Evolutionary conservation across 2,113 vertebrate species (phyloP).

Genomic region (Raja brachyura): DNA sequence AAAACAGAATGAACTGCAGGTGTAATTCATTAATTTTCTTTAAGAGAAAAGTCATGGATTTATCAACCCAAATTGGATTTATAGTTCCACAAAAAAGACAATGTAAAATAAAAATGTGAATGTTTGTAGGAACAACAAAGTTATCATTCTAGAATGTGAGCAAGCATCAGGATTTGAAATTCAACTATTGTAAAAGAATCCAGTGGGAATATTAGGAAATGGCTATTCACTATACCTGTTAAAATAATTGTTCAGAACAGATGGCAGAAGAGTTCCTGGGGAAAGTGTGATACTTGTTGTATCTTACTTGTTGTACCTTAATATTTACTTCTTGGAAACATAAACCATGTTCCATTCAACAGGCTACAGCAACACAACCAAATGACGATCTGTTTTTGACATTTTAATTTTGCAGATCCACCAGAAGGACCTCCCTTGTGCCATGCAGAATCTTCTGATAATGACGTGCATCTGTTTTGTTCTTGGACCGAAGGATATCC

Average conservation of each 20-base stretch:
- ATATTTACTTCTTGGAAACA: not conserved
- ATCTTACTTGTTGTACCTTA: no score
- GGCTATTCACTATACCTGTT: not conserved
- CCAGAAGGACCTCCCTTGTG: constrained; percentile 60
- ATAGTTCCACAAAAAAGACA: not conserved
- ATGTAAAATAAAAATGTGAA: no score
- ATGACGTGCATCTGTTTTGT: constrained; percentile 63
- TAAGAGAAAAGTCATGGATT: not conserved
- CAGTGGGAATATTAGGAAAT: not conserved
- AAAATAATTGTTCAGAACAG: not conserved
- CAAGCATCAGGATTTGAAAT: not conserved
- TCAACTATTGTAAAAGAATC: not conserved
- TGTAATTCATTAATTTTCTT: not conserved
- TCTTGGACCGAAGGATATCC: constrained; percentile 74
- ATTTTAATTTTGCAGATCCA: constrained; percentile 54
- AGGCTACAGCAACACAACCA: not conserved
- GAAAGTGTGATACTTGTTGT: not conserved
- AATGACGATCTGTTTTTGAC: not conserved
- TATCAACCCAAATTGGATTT: not conserved
- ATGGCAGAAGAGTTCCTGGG: not conserved
- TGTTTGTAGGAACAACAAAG: not conserved
- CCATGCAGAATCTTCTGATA: constrained; percentile 45
- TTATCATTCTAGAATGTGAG: not conserved
- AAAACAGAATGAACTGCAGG: not conserved
- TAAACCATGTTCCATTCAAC: not conserved